Evolutionary conservation across 2,113 vertebrate species (phyloP).

Genomic region (Burhinus oedicnemus): DNA sequence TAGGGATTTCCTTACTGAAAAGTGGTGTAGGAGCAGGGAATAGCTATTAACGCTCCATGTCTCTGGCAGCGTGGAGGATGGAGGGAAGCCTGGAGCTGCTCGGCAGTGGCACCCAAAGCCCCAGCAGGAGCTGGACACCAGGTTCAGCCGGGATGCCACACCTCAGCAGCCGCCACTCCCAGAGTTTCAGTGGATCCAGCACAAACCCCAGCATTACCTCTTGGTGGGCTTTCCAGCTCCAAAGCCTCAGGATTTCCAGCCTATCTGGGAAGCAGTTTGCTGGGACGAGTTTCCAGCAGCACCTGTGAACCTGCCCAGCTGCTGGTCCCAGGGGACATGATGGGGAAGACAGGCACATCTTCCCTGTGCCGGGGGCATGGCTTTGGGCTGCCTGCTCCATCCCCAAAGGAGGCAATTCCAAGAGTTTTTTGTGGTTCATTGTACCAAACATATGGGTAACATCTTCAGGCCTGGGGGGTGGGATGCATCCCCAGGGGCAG

Average conservation of each 20-base stretch:
- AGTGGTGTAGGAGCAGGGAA: background rate
- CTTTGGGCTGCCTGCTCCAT: background rate
- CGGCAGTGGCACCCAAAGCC: background rate
- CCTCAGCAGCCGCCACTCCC: background rate
- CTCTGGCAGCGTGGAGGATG: background rate
- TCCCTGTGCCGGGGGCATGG: fast-evolving
- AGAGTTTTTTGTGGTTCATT: background rate
- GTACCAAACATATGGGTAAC: background rate
- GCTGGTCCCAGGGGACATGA: background rate
- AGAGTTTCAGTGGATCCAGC: background rate
- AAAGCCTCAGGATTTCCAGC: background rate
- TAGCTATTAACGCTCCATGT: background rate
- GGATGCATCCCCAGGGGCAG: background rate
- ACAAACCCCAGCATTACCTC: background rate
- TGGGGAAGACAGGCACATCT: background rate
- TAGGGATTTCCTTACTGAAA: background rate
- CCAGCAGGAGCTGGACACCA: background rate
- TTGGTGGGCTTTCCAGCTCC: background rate
- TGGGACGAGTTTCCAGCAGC: background rate
- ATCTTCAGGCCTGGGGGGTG: background rate
- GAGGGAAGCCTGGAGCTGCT: background rate
- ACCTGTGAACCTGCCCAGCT: fast-evolving
- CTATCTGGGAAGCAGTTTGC: background rate
- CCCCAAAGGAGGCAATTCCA: background rate
- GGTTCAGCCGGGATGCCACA: fast-evolving